These are phyloP conservation scores for Peromyscus nudipes DNA, from an alignment of 2,797 vertebrate genomes.

Conservation along the genomic window DNA sequence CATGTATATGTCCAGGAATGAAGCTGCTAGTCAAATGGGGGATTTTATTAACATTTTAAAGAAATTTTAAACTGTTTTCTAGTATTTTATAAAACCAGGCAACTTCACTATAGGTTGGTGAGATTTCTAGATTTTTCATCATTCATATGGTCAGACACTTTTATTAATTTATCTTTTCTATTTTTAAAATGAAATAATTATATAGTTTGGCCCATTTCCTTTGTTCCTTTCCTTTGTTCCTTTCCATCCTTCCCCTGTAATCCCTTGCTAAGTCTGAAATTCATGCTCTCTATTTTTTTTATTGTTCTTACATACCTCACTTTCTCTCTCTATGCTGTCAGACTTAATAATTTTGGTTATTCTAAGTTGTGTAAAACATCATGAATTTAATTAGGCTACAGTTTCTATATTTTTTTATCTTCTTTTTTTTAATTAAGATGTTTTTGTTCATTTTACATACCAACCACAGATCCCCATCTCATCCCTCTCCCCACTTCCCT, in stretches of 20 bases:
- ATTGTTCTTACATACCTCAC: not conserved
- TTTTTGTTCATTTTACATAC: no score
- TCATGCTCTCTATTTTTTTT: not conserved
- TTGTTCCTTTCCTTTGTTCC: no score
- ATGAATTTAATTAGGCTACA: not conserved
- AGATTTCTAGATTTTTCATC: not conserved
- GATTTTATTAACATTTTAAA: slow-evolving; percentile 22
- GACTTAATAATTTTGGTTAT: not conserved
- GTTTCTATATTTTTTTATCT: not conserved
- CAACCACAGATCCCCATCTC: no score
- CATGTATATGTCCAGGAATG: not conserved
- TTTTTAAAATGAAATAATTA: not conserved
- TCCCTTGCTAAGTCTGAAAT: not conserved
- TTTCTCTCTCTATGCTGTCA: not conserved
- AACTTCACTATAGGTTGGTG: not conserved
- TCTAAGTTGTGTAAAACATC: not conserved
- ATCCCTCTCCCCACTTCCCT: no score
- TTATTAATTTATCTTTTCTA: not conserved
- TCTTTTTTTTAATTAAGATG: no score
- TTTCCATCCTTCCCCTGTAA: not conserved
- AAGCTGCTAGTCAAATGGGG: not conserved
- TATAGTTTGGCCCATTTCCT: not conserved
- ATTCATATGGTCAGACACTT: not conserved
- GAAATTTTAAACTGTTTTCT: not conserved
- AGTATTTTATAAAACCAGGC: not conserved